These are phyloP conservation scores for Physocephala rufipes DNA, from an alignment of 2,888 invertebrate species.

Conservation along the genomic window DNA sequence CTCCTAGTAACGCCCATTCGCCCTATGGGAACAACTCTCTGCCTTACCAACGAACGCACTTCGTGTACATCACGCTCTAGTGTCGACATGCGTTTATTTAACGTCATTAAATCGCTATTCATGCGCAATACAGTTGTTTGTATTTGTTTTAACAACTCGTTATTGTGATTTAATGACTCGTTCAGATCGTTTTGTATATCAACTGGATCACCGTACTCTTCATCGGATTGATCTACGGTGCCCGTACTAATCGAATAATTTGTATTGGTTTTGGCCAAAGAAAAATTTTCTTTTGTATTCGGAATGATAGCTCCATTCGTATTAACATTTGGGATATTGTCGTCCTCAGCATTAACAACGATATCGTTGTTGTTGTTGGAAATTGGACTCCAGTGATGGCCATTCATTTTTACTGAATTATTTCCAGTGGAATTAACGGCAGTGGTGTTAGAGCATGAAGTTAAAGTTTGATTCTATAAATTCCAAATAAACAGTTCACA, in stretches of 20 bases:
- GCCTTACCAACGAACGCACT: conserved; percentile 49
- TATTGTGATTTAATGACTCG: conserved; percentile 55
- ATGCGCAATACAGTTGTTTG: conserved; percentile 59
- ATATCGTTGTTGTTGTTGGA: background rate
- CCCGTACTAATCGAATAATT: conserved; percentile 45
- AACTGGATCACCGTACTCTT: conserved; percentile 84
- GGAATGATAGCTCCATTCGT: background rate
- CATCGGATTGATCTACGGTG: conserved; percentile 67
- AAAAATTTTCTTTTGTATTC: background rate
- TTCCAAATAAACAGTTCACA: conserved; percentile 1
- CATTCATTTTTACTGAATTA: conserved; percentile 7
- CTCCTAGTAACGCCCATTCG: conserved; percentile 27
- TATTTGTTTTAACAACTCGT: conserved; percentile 59
- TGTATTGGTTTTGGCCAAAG: background rate
- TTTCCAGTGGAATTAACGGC: background rate
- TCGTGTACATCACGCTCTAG: conserved; percentile 59
- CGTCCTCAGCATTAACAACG: background rate
- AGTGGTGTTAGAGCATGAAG: background rate
- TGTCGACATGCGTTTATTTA: conserved; percentile 58
- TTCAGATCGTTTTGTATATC: conserved; percentile 69
- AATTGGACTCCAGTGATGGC: background rate
- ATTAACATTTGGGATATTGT: background rate
- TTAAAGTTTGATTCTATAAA: conserved; percentile 14
- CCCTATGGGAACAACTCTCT: conserved; percentile 18
- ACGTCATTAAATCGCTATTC: conserved; percentile 58